These are phyloP conservation scores for Phymanthus crucifer DNA, from an alignment of 92 coral and sea anemone species.

Conservation along the genomic window DNA sequence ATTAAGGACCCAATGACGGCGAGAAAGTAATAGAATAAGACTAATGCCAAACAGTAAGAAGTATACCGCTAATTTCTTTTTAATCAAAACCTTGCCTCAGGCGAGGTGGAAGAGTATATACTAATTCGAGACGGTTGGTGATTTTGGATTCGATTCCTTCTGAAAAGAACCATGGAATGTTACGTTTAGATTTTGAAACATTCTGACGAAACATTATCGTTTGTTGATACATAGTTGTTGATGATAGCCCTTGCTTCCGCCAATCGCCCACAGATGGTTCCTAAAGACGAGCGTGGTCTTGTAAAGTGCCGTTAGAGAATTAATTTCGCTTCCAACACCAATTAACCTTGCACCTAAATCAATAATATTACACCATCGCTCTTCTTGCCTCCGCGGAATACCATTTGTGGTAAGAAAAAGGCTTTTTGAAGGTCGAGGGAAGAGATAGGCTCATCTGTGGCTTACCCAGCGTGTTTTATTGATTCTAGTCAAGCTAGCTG, in stretches of 20 bases:
- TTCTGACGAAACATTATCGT: background rate
- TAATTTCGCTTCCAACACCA: slow-evolving; percentile 28
- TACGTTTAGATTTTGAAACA: background rate
- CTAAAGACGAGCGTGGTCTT: slow-evolving; percentile 9
- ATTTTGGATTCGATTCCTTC: slow-evolving; percentile 3
- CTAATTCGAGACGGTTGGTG: background rate
- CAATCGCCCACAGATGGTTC: slow-evolving; percentile 33
- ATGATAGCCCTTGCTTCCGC: background rate
- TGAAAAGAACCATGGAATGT: background rate
- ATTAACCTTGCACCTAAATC: slow-evolving; percentile 35
- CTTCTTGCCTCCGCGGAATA: background rate
- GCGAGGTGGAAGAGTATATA: slow-evolving; percentile 4
- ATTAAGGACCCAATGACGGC: background rate
- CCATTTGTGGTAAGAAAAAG: slow-evolving; percentile 18
- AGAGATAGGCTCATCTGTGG: slow-evolving; percentile 15
- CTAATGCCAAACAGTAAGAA: background rate
- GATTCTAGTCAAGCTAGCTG: slow-evolving; percentile 8
- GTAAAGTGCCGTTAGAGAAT: slow-evolving; percentile 30
- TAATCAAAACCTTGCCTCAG: background rate
- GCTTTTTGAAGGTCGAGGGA: background rate
- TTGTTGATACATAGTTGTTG: background rate
- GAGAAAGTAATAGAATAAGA: background rate
- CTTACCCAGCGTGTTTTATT: slow-evolving; percentile 6
- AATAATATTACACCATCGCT: slow-evolving; percentile 5
- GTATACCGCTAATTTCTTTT: background rate